Conservation (phyloP, 2,888 invertebrate species). For the Theodoxus fluviatilis region DNA sequence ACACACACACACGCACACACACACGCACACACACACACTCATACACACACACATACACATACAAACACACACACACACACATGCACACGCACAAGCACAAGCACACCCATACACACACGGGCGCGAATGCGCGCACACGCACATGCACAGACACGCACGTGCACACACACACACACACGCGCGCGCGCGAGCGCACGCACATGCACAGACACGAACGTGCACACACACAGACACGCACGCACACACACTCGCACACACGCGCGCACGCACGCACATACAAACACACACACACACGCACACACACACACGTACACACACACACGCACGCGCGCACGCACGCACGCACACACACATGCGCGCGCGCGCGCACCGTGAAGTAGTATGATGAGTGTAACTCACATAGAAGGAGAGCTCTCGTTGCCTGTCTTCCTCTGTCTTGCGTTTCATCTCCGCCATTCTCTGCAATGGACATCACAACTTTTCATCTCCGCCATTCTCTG, state of each 20-base stretch:
- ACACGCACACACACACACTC: slow-evolving; percentile 8
- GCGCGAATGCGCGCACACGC: not conserved
- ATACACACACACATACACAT: too few species aligned
- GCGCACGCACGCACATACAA: too few species aligned
- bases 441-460: slow-evolving; percentile 58
- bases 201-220: not conserved
- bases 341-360: not conserved
- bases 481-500: slow-evolving; percentile 30
- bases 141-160: not conserved
- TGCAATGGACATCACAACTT: too few species aligned
- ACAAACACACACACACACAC: too few species aligned
- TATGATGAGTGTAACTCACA: too few species aligned
- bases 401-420: slow-evolving; percentile 48
- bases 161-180: slow-evolving; percentile 7
- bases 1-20: slow-evolving; percentile 11
- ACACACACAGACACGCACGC: not conserved
- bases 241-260: too few species aligned
- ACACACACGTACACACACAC: not conserved
- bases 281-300: too few species aligned
- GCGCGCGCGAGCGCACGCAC: not conserved
- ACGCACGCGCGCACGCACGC: not conserved
- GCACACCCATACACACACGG: not conserved
- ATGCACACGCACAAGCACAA: not conserved
- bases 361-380: not conserved
- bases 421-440: slow-evolving; percentile 50